Base-by-base conservation (phyloP, 2,113 vertebrate genomes). In the Raja brachyura region DNA sequence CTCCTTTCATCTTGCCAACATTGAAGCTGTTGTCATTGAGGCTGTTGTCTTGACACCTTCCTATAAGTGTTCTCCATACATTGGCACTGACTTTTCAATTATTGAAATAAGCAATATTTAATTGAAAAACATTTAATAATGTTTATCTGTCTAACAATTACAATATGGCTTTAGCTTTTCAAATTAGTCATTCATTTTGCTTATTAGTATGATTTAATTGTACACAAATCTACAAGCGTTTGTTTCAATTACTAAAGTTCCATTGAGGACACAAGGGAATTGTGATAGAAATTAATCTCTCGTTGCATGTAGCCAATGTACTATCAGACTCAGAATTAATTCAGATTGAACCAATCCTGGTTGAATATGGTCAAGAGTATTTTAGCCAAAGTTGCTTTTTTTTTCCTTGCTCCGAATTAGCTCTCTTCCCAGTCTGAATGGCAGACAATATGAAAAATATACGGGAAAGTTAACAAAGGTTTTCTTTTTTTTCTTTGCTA, bases 401-500 rank as follows among this genome's bases (percentile, higher is more conserved):
- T 31, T 63, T 28, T 31, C 16, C 13, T 61, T 6, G 59, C n/a
- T 88, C 59, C 83, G 63, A 88, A 88, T 86, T 61, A n/a, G 13
- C 28, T 61, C 56, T 11, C 83, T n/a, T 63, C 3, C 56, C 11
- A 86, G 28, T 31, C 28, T 28, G 33, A 86, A 63, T 66, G 63
- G 28, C 28, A 63, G n/a, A 63, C 16, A 56, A 18, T 31, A 63
- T 88, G 83, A 2, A 20, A 33, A 61, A n/a, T 66, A 31, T 63
- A 11, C 9, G 13, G 61, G 59, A 59, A 22, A 54, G 1, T 81
- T 81, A 81, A 81, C 1, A 25, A 54, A 54, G 20, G n/a, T 13
- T 59, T 59, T 33, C 66, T 59, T 7, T 93, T 90, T 48, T 90
- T 48, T 90, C 94, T 61, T 94, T 4, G 61, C 63, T 93, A 99